Conservation (phyloP, 1,140 invertebrate species). For the Orchesella cincta region DNA sequence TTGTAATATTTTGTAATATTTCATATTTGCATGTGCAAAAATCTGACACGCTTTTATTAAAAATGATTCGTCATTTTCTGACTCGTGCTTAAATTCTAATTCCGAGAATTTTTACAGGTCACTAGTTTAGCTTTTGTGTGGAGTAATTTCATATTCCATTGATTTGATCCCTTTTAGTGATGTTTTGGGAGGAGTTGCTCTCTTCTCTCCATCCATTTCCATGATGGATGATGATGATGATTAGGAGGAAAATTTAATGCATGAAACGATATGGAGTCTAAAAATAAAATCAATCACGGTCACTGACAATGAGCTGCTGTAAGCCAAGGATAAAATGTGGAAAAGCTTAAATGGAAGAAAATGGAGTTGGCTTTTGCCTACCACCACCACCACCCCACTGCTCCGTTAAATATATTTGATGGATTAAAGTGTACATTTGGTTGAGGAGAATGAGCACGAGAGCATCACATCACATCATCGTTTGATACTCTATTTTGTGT, state of each 20-base stretch:
- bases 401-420: neutral
- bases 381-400: neutral
- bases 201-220: too few relatives aligned
- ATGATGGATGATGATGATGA: slow-evolving; percentile 18
- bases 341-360: neutral
- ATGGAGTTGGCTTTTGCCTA: neutral
- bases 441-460: neutral
- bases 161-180: neutral
- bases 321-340: slow-evolving; percentile 11
- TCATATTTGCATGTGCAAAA: too few relatives aligned
- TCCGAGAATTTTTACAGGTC: too few relatives aligned
- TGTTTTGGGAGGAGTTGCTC: too few relatives aligned
- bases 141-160: too few relatives aligned
- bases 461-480: too few relatives aligned
- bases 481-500: too few relatives aligned
- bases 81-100: too few relatives aligned
- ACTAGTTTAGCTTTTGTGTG: too few relatives aligned
- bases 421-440: slow-evolving; percentile 9
- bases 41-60: too few relatives aligned
- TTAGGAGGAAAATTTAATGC: slow-evolving; percentile 10
- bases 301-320: slow-evolving; percentile 16
- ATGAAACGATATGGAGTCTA: neutral
- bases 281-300: slow-evolving; percentile 13
- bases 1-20: too few relatives aligned
- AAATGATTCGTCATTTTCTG: too few relatives aligned